Evolutionary conservation across 1,140 invertebrate species (phyloP).

Genomic region (Wiebesia pumilae): DNA sequence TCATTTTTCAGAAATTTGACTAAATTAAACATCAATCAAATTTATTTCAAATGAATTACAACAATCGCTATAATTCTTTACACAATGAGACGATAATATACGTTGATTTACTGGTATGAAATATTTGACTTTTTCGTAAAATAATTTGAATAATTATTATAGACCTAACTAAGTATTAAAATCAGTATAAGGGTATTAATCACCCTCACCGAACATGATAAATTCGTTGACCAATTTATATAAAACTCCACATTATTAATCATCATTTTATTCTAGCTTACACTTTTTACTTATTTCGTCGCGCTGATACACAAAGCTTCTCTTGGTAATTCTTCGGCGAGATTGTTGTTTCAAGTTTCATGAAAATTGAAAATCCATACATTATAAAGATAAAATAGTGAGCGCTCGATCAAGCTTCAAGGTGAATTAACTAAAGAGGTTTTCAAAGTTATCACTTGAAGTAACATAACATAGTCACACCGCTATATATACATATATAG

Average conservation of each 20-base stretch:
- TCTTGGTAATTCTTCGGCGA: background rate
- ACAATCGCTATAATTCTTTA: slow-evolving; percentile 11
- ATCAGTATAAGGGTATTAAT: background rate
- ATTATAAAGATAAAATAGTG: slow-evolving; percentile 11
- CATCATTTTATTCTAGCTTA: background rate
- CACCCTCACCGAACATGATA: background rate
- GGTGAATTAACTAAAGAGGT: background rate
- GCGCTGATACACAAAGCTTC: background rate
- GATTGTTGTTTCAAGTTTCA: background rate
- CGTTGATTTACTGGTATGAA: background rate
- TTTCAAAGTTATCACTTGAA: slow-evolving; percentile 30
- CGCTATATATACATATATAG: slow-evolving; percentile 46
- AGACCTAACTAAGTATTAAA: background rate
- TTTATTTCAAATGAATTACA: background rate
- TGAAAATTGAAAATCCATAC: background rate
- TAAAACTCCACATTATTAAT: background rate
- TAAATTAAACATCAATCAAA: no score
- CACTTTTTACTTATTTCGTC: background rate
- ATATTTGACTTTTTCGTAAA: background rate
- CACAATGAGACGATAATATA: background rate
- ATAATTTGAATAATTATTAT: background rate
- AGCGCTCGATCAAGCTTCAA: slow-evolving; percentile 1
- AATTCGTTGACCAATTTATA: slow-evolving; percentile 18
- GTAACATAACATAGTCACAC: slow-evolving; percentile 26
- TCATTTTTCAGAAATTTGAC: background rate